Evolutionary conservation across 2,113 vertebrate species (phyloP).

Genomic region (Coryphaenoides rupestris): DNA sequence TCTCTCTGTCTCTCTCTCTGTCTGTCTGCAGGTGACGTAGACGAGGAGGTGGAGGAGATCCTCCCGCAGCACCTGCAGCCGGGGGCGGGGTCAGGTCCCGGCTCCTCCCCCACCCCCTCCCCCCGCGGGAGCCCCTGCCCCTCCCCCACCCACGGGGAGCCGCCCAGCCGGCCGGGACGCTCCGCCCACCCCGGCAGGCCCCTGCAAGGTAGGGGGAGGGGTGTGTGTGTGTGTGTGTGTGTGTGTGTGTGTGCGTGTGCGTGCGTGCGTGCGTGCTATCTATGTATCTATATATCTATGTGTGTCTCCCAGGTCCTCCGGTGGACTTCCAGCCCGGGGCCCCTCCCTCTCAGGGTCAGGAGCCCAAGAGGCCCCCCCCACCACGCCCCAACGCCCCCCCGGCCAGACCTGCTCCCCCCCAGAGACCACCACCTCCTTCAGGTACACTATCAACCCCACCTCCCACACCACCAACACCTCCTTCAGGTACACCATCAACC

Average conservation of each 20-base stretch:
- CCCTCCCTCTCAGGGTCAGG: conserved; percentile 68
- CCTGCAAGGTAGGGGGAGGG: conserved; percentile 59
- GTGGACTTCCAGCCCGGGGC: conserved; percentile 75
- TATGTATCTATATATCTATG: too few relatives aligned
- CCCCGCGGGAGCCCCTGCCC: conserved; percentile 88
- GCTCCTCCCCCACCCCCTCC: conserved; percentile 83
- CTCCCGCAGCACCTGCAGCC: conserved; percentile 93
- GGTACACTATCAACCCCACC: conserved; percentile 65
- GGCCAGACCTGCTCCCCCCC: conserved; percentile 86
- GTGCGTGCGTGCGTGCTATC: background rate
- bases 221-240: conserved; percentile 2
- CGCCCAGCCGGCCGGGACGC: conserved; percentile 80
- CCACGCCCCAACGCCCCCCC: conserved; percentile 88
- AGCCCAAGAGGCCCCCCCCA: conserved; percentile 88
- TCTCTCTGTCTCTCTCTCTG: background rate
- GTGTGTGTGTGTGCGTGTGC: background rate
- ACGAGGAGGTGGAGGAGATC: conserved; percentile 94
- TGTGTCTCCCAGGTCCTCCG: conserved; percentile 59
- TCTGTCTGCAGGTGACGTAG: conserved; percentile 87
- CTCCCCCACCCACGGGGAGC: conserved; percentile 87
- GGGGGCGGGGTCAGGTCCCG: conserved; percentile 71
- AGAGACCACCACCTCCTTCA: conserved; percentile 94
- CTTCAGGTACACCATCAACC: too few relatives aligned
- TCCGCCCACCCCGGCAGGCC: conserved; percentile 74
- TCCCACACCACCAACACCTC: too few relatives aligned